phyloP scores from a whole-genome alignment of 2,113 vertebrate genomes.

The Mirounga angustirostris region DNA sequence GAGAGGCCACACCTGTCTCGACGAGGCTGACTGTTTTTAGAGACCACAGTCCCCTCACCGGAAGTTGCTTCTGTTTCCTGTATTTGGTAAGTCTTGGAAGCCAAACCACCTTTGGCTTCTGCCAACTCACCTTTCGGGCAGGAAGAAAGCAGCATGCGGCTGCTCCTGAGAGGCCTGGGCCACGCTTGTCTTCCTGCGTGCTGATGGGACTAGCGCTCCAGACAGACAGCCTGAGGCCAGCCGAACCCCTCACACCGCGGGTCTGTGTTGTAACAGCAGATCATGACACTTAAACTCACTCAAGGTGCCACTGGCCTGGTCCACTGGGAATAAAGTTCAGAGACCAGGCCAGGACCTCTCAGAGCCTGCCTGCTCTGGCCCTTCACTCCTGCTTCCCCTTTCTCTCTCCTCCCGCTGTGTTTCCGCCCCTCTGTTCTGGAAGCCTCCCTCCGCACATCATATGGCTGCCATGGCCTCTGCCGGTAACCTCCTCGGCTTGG shows the following conservation, averaged over 20 bases:
- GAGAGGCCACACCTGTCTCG: fast-evolving
- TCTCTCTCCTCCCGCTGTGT: neutral
- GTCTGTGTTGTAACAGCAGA: neutral
- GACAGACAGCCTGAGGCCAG: neutral
- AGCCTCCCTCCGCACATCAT: neutral
- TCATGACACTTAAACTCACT: neutral
- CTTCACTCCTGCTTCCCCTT: neutral
- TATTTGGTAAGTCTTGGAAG: neutral
- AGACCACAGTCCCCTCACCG: neutral
- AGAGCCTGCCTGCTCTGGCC: neutral
- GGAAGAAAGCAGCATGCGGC: neutral
- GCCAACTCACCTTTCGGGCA: neutral
- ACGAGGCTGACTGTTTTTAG: neutral
- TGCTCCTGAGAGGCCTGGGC: neutral
- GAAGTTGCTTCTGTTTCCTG: neutral
- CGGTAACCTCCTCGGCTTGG: neutral
- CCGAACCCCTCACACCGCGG: fast-evolving
- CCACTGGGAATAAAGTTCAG: neutral
- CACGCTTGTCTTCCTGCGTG: too few relatives aligned
- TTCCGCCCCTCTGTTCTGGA: neutral
- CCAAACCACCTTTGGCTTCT: neutral
- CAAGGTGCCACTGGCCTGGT: neutral
- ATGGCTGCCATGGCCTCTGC: neutral
- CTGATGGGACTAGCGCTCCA: neutral
- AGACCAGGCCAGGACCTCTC: neutral